These are phyloP conservation scores for Sitta europaea DNA, from an alignment of 2,113 vertebrate species.

Conservation along the genomic window DNA sequence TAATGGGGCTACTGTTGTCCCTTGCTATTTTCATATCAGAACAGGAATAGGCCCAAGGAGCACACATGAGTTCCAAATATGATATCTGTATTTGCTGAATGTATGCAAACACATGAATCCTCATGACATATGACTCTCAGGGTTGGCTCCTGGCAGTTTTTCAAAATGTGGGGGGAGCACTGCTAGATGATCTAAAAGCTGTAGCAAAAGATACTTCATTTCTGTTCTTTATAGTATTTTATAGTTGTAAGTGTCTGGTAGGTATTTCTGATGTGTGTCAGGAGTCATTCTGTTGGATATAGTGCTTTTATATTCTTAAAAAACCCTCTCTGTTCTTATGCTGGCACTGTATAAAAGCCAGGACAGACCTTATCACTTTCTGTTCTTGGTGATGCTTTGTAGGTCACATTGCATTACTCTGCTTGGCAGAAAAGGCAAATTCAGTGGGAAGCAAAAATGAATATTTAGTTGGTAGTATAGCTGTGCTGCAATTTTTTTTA, in stretches of 20 bases:
- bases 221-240: background rate
- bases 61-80: background rate
- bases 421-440: background rate
- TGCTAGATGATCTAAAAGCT: background rate
- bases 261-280: background rate
- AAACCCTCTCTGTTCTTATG: background rate
- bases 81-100: background rate
- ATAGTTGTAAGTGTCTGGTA: background rate
- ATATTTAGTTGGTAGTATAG: background rate
- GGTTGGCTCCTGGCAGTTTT: background rate
- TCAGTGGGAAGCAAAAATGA: background rate
- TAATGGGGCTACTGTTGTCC: background rate
- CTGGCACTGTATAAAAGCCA: background rate
- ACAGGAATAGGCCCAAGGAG: background rate
- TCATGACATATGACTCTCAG: background rate
- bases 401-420: background rate
- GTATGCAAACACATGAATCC: background rate
- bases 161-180: fast-evolving
- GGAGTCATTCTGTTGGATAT: background rate
- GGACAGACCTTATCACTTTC: background rate
- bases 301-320: background rate
- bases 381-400: background rate
- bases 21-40: background rate
- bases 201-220: background rate
- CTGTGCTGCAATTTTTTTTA: background rate